Evolutionary conservation across 2,888 invertebrate genomes (phyloP).

Genomic region (Patella depressa): DNA sequence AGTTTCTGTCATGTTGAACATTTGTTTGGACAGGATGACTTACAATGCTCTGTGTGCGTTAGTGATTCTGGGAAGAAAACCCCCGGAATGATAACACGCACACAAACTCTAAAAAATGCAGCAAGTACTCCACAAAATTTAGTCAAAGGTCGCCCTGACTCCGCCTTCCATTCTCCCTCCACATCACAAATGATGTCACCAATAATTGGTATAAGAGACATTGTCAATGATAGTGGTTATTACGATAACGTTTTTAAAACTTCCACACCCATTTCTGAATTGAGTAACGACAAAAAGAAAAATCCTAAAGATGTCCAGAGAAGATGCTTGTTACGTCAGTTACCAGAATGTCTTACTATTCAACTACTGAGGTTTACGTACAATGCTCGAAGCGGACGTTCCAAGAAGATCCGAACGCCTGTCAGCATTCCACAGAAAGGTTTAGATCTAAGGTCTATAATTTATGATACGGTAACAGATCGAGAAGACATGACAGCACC

Average conservation of each 20-base stretch:
- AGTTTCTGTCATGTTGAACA: constrained; percentile 65
- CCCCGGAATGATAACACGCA: not conserved
- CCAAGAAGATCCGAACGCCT: constrained; percentile 60
- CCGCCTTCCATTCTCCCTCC: constrained; percentile 19
- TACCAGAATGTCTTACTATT: constrained; percentile 68
- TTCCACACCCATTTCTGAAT: constrained; percentile 62
- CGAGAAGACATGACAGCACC: constrained; percentile 56
- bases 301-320: constrained; percentile 53
- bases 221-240: constrained; percentile 60
- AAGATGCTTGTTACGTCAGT: constrained; percentile 62
- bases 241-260: constrained; percentile 62
- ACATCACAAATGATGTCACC: constrained; percentile 51
- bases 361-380: constrained; percentile 66
- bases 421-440: constrained; percentile 59
- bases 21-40: constrained; percentile 52
- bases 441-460: constrained; percentile 59
- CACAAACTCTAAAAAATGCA: not conserved
- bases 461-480: constrained; percentile 64
- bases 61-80: constrained; percentile 2
- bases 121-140: constrained; percentile 13
- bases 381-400: constrained; percentile 48
- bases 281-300: constrained; percentile 11
- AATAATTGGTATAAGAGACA: constrained; percentile 45
- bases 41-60: constrained; percentile 46
- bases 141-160: constrained; percentile 17